phyloP scores from a whole-genome alignment of 2,797 vertebrate genomes.

The Clarias platycephalus region DNA sequence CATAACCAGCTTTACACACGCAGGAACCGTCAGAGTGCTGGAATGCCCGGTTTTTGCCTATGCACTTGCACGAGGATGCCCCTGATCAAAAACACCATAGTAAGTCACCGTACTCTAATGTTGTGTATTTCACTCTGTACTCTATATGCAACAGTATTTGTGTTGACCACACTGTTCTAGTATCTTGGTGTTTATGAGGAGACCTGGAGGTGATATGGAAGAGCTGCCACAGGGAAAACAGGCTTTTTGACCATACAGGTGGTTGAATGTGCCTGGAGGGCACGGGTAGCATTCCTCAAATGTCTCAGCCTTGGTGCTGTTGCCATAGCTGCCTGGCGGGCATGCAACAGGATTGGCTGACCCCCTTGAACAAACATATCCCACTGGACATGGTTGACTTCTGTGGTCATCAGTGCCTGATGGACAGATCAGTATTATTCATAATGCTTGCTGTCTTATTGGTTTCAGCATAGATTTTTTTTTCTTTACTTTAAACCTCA shows the following conservation, averaged over 20 bases:
- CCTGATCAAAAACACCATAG: conserved; percentile 66
- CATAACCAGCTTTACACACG: conserved; percentile 83
- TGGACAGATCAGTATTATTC: conserved; percentile 20
- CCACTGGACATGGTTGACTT: conserved; percentile 75
- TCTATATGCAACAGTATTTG: neutral
- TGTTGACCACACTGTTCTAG: neutral
- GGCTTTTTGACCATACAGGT: conserved; percentile 78
- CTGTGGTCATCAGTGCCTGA: conserved; percentile 77
- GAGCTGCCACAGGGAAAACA: conserved; percentile 91
- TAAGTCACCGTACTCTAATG: neutral
- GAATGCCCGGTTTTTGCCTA: conserved; percentile 85
- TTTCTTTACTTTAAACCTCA: neutral
- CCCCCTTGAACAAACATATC: conserved; percentile 79
- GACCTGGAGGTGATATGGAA: conserved; percentile 81
- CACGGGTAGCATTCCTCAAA: conserved; percentile 79
- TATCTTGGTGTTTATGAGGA: neutral
- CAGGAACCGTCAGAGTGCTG: conserved; percentile 90
- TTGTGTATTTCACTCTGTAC: neutral
- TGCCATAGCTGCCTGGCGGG: conserved; percentile 82
- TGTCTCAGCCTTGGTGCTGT: conserved; percentile 62
- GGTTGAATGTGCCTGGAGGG: conserved; percentile 83
- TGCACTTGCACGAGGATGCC: conserved; percentile 81
- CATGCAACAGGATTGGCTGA: conserved; percentile 75
- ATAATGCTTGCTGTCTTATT: neutral
- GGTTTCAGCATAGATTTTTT: neutral